Evolutionary conservation across 2,888 invertebrate genomes (phyloP).

Genomic region (Anoncus sp.): DNA sequence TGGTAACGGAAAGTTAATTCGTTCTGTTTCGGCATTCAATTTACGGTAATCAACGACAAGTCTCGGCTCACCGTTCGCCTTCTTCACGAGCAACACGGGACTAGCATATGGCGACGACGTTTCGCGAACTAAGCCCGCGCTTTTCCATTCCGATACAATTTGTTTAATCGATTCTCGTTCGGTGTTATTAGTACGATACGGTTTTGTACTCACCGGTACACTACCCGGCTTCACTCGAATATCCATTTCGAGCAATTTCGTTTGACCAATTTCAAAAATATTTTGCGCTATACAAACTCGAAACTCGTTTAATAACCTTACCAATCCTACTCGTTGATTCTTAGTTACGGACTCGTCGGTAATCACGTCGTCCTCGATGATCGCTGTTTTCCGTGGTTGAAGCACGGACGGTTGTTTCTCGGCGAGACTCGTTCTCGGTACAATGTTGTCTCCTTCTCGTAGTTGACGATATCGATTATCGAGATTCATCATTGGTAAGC

Average conservation of each 20-base stretch:
- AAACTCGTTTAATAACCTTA: conserved; percentile 22
- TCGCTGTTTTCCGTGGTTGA: background rate
- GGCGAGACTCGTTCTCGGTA: no score
- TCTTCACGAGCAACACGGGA: conserved; percentile 43
- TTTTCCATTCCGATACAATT: conserved; percentile 59
- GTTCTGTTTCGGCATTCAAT: conserved; percentile 39
- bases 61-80: conserved; percentile 40
- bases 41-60: conserved; percentile 41
- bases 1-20: conserved; percentile 56
- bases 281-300: conserved; percentile 18
- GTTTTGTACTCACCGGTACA: conserved; percentile 48
- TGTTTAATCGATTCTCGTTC: conserved; percentile 55
- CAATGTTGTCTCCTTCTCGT: no score
- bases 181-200: conserved; percentile 43
- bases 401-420: no score
- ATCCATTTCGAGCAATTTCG: conserved; percentile 30
- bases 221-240: conserved; percentile 32
- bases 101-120: conserved; percentile 42
- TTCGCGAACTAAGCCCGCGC: conserved; percentile 54
- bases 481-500: no score
- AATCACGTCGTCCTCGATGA: conserved; percentile 34
- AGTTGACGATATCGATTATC: no score
- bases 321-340: conserved; percentile 25
- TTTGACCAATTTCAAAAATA: conserved; percentile 27
- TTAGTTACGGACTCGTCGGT: conserved; percentile 12